Evolutionary conservation across 1,140 invertebrate genomes (phyloP).

Genomic region (Paracyclopina nana): DNA sequence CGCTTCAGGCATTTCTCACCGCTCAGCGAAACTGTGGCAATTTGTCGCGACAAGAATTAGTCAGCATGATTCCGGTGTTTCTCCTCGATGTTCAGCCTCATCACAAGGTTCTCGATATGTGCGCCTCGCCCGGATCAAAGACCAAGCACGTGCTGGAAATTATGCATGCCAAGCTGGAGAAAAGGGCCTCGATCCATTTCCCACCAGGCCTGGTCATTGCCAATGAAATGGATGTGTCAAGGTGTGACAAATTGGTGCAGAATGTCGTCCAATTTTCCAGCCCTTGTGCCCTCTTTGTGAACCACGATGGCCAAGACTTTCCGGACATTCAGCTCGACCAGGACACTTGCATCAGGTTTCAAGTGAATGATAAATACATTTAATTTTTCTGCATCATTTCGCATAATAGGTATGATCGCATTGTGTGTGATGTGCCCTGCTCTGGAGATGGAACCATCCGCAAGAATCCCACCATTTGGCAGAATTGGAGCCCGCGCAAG

Average conservation of each 20-base stretch:
- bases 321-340: neutral
- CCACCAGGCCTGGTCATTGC: neutral
- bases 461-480: constrained; percentile 12
- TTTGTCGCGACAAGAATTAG: neutral
- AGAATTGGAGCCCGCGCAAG: constrained; percentile 2
- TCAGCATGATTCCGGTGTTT: neutral
- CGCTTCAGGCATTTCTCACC: neutral
- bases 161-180: neutral
- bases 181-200: neutral
- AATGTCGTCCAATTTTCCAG: neutral
- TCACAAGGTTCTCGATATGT: constrained; percentile 64
- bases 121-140: constrained; percentile 74
- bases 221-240: neutral
- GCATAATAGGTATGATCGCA: constrained; percentile 11
- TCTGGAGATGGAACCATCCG: constrained; percentile 14
- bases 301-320: neutral
- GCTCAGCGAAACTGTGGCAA: neutral
- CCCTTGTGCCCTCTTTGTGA: neutral
- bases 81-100: constrained; percentile 41
- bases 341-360: neutral
- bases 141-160: constrained; percentile 39
- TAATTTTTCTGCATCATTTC: too few species aligned
- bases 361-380: neutral
- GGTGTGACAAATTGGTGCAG: neutral
- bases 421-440: constrained; percentile 15